These are phyloP conservation scores for Caenorhabditis tropicalis DNA, from an alignment of 1,140 invertebrate genomes.

Conservation along the genomic window DNA sequence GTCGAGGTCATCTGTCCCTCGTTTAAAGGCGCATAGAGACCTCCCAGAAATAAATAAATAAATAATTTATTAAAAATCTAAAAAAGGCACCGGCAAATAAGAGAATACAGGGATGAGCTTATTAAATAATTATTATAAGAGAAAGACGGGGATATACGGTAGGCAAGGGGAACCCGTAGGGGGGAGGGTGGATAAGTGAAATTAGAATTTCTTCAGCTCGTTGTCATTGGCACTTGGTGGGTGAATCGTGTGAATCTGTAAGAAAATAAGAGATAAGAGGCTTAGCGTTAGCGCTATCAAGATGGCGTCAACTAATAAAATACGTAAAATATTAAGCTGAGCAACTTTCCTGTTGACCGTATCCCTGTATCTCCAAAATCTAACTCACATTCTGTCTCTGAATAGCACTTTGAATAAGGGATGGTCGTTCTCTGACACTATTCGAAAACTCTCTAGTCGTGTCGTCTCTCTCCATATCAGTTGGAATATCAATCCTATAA, in stretches of 20 bases:
- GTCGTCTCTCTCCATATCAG: not conserved
- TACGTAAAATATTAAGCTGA: not conserved
- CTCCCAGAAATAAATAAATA: too few relatives aligned
- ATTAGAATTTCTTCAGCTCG: conserved; percentile 22
- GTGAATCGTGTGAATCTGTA: not conserved
- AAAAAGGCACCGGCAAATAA: too few relatives aligned
- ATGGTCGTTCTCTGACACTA: conserved; percentile 36
- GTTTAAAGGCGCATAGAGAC: too few relatives aligned
- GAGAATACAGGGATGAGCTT: too few relatives aligned
- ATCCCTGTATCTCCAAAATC: not conserved
- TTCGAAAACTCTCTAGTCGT: not conserved
- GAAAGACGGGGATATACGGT: too few relatives aligned
- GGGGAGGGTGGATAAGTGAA: not conserved
- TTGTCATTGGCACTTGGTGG: conserved; percentile 14
- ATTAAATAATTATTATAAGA: too few relatives aligned
- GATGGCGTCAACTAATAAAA: too few relatives aligned
- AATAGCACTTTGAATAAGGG: conserved; percentile 31
- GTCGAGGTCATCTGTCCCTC: too few relatives aligned
- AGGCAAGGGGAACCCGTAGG: too few relatives aligned
- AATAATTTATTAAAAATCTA: too few relatives aligned
- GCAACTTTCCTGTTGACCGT: not conserved
- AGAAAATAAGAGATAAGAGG: not conserved
- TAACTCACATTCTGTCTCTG: conserved; percentile 23
- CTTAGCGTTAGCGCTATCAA: not conserved
- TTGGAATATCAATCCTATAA: not conserved